A percentile compares a stretch with the other conserved stretches of the same genome.
phyloP scores from a whole-genome alignment of 1,140 invertebrate genomes.

The Megathymus violae region DNA sequence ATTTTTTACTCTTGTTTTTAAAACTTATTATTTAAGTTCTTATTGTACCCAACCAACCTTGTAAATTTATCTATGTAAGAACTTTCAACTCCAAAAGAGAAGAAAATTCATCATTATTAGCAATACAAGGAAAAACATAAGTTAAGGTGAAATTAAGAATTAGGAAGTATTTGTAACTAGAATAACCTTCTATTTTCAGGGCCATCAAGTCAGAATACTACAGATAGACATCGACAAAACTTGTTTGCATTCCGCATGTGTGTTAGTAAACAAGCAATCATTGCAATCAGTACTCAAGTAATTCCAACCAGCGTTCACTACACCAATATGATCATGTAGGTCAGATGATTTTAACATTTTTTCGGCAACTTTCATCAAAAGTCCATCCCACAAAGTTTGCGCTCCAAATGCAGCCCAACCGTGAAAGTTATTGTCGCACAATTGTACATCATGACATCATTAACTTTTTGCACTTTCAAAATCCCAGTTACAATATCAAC shows the following conservation, averaged over 20 bases:
- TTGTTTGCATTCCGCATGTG: slow-evolving; percentile 26
- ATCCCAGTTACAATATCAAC: slow-evolving; percentile 36
- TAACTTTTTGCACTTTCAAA: slow-evolving; percentile 77
- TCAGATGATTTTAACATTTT: slow-evolving; percentile 61
- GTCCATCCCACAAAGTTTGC: slow-evolving; percentile 64
- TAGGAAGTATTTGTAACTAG: neutral
- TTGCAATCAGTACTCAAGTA: neutral
- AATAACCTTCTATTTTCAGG: neutral
- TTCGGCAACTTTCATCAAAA: slow-evolving; percentile 76
- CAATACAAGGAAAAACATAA: too few species aligned
- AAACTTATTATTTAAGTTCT: too few species aligned
- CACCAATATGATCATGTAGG: slow-evolving; percentile 38
- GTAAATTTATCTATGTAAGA: too few species aligned
- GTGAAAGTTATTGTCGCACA: slow-evolving; percentile 80
- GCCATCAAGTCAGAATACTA: neutral
- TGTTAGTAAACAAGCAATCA: slow-evolving; percentile 26
- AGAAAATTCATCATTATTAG: too few species aligned
- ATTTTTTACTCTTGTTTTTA: too few species aligned
- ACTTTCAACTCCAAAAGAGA: too few species aligned
- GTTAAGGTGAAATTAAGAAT: neutral
- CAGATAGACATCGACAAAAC: neutral
- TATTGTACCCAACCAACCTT: too few species aligned
- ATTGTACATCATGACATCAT: slow-evolving; percentile 78
- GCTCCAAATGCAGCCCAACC: slow-evolving; percentile 80
- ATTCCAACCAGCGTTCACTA: slow-evolving; percentile 8